Evolutionary conservation across 2,797 vertebrate genomes (phyloP).

Genomic region (Anolis apletophallus): DNA sequence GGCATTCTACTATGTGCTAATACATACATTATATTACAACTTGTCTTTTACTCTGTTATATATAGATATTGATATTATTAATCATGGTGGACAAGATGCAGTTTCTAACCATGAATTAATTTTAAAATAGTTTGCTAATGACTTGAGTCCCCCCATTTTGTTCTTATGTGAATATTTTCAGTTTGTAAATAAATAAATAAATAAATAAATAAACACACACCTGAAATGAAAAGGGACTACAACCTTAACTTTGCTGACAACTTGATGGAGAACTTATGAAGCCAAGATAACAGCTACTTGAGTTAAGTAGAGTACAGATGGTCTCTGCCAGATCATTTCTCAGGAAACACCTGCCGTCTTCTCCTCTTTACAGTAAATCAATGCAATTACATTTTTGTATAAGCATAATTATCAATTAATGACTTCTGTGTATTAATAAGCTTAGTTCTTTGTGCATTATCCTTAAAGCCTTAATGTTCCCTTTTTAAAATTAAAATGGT

Average conservation of each 20-base stretch:
- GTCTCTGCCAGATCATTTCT: conserved; percentile 32
- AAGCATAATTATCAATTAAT: conserved; percentile 62
- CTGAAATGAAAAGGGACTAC: neutral
- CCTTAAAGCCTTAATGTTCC: conserved; percentile 49
- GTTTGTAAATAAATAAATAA: no score
- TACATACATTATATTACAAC: neutral
- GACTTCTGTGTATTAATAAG: conserved; percentile 54
- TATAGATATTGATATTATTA: neutral
- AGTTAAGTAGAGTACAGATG: neutral
- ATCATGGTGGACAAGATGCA: neutral
- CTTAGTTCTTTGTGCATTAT: conserved; percentile 53
- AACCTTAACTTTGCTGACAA: neutral
- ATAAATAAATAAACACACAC: neutral
- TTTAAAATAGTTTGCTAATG: neutral
- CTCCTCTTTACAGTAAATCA: conserved; percentile 47
- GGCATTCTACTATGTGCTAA: neutral
- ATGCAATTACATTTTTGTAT: conserved; percentile 47
- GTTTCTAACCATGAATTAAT: neutral
- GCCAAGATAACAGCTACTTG: conserved; percentile 14
- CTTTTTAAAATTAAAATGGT: conserved; percentile 54
- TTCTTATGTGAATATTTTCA: neutral
- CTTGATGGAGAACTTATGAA: neutral
- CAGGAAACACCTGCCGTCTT: conserved; percentile 23
- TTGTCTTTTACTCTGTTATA: neutral
- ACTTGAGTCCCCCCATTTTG: neutral